These are phyloP conservation scores for Strigops habroptila DNA, from an alignment of 2,113 vertebrate genomes.

Conservation along the genomic window DNA sequence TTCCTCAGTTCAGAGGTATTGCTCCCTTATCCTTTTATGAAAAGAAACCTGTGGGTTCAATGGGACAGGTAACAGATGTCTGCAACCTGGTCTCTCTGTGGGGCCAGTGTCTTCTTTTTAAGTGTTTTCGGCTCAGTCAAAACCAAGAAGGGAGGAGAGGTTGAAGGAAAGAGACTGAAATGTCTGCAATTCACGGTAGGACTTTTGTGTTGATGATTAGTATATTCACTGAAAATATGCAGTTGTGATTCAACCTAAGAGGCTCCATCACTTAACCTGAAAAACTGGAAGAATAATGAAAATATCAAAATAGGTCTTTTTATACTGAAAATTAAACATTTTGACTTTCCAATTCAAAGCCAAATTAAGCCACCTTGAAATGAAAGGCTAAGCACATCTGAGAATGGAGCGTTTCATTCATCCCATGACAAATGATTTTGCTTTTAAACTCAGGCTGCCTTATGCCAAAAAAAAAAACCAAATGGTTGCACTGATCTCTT, in stretches of 20 bases:
- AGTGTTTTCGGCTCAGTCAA: neutral
- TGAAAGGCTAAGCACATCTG: neutral
- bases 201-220: neutral
- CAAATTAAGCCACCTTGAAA: neutral
- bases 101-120: neutral
- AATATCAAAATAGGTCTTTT: neutral
- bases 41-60: neutral
- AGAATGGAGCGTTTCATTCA: neutral
- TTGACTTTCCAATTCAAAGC: neutral
- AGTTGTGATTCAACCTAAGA: neutral
- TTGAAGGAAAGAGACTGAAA: neutral
- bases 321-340: neutral
- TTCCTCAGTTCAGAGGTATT: neutral
- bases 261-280: neutral
- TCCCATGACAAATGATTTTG: neutral
- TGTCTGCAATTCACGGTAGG: neutral
- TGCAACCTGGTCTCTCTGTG: conserved; percentile 27
- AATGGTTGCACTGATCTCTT: neutral
- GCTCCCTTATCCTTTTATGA: neutral
- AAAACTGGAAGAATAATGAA: neutral
- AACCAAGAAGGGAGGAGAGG: neutral
- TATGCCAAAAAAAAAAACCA: neutral
- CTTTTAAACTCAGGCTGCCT: neutral
- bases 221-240: neutral
- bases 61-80: conserved; percentile 26